Percentiles rank a stretch among this genome's conserved stretches.
These are phyloP conservation scores for Cataglyphis rosenhaueri DNA, from an alignment of 2,888 invertebrate genomes.

Conservation along the genomic window DNA sequence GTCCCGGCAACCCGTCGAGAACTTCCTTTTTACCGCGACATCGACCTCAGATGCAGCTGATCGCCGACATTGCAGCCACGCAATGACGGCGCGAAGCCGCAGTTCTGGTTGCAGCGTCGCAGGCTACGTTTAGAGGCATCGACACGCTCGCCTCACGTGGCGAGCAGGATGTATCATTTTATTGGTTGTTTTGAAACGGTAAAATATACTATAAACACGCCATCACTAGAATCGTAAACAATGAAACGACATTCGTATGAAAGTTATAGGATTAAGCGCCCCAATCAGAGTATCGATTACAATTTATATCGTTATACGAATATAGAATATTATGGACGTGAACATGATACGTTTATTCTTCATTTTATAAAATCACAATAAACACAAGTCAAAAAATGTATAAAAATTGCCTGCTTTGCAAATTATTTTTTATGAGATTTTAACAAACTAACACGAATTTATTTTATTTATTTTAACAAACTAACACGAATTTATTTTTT, in stretches of 20 bases:
- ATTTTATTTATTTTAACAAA: background rate
- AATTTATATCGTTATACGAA: conserved; percentile 53
- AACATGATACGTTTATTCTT: conserved; percentile 7
- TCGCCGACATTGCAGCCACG: background rate
- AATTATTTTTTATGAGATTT: conserved; percentile 4
- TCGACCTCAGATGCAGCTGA: conserved; percentile 24
- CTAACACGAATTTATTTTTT: background rate
- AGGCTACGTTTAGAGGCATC: conserved; percentile 57
- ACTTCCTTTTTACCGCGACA: conserved; percentile 22
- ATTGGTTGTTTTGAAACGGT: conserved; percentile 75
- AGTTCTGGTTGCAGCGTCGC: conserved; percentile 60
- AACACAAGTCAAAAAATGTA: conserved; percentile 3
- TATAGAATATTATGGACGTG: background rate
- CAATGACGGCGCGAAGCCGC: conserved; percentile 29
- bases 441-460: background rate
- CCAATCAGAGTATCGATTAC: conserved; percentile 53
- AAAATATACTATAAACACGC: conserved; percentile 71
- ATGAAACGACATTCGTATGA: conserved; percentile 55
- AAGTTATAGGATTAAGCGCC: conserved; percentile 62
- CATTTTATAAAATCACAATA: background rate
- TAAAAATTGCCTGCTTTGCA: background rate
- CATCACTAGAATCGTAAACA: conserved; percentile 64
- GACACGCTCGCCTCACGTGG: conserved; percentile 21
- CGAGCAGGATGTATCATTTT: conserved; percentile 63
- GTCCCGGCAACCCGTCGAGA: conserved; percentile 15